Evolutionary conservation across 2,888 invertebrate species (phyloP).

Genomic region (Drosophila crucigera): DNA sequence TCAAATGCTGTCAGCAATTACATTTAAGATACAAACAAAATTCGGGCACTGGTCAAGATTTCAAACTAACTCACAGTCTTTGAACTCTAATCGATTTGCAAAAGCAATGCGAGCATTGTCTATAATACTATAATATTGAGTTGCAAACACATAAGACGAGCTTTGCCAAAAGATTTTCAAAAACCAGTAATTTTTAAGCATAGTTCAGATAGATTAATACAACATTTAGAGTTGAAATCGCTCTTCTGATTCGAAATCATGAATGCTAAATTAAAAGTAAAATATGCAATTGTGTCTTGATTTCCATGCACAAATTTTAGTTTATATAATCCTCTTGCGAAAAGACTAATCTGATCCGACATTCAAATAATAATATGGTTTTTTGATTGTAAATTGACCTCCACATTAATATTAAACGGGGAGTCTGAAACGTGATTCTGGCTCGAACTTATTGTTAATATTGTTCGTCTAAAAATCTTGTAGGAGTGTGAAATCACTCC

Average conservation of each 20-base stretch:
- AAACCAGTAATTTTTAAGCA: background rate
- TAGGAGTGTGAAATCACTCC: background rate
- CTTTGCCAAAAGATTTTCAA: background rate
- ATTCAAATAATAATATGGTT: background rate
- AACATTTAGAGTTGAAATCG: background rate
- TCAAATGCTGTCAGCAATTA: background rate
- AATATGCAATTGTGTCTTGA: no score
- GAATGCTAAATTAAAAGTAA: no score
- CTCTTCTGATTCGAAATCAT: no score
- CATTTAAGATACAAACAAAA: no score
- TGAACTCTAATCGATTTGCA: background rate
- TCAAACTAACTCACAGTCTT: background rate
- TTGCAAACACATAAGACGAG: background rate
- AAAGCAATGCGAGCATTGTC: background rate
- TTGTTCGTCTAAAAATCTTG: background rate
- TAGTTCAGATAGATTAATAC: background rate
- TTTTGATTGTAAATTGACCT: background rate
- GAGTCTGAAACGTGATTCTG: background rate
- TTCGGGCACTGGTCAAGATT: background rate
- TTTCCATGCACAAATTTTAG: background rate
- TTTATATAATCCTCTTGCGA: accelerated
- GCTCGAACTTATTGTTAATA: background rate
- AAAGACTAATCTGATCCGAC: background rate
- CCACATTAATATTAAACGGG: background rate
- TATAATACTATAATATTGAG: background rate